Conservation (phyloP, 1,140 invertebrate genomes). For the Sarcophaga peregrina region DNA sequence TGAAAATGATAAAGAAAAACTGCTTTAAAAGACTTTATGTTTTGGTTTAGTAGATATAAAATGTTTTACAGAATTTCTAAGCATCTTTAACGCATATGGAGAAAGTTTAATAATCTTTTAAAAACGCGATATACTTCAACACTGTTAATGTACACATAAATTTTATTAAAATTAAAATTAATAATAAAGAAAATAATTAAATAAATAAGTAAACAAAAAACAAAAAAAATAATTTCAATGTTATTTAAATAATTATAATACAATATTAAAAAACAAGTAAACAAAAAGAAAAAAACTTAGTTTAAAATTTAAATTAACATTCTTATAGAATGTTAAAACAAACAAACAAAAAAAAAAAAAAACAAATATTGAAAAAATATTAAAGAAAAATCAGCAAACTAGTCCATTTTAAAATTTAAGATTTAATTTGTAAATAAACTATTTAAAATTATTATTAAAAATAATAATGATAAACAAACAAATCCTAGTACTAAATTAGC, state of each 20-base stretch:
- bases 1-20: no score
- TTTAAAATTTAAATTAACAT: slow-evolving; percentile 35
- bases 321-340: slow-evolving; percentile 38
- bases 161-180: not conserved
- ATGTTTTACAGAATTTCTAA: not conserved
- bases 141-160: slow-evolving; percentile 39
- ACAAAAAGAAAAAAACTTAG: slow-evolving; percentile 21
- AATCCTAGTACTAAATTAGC: slow-evolving; percentile 40
- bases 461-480: slow-evolving; percentile 21
- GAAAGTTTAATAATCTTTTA: slow-evolving; percentile 23
- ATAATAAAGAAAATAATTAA: not conserved
- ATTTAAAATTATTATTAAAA: slow-evolving; percentile 3
- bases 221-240: slow-evolving; percentile 15
- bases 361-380: not conserved
- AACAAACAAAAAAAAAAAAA: not conserved
- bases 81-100: not conserved
- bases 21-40: not conserved
- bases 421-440: slow-evolving; percentile 21
- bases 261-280: slow-evolving; percentile 11
- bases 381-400: slow-evolving; percentile 32
- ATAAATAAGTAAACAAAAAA: not conserved
- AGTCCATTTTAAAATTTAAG: slow-evolving; percentile 39
- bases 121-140: slow-evolving; percentile 23
- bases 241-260: not conserved
- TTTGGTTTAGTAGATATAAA: no score